Base-by-base conservation (phyloP, 2,113 vertebrate genomes). In the Suncus etruscus region DNA sequence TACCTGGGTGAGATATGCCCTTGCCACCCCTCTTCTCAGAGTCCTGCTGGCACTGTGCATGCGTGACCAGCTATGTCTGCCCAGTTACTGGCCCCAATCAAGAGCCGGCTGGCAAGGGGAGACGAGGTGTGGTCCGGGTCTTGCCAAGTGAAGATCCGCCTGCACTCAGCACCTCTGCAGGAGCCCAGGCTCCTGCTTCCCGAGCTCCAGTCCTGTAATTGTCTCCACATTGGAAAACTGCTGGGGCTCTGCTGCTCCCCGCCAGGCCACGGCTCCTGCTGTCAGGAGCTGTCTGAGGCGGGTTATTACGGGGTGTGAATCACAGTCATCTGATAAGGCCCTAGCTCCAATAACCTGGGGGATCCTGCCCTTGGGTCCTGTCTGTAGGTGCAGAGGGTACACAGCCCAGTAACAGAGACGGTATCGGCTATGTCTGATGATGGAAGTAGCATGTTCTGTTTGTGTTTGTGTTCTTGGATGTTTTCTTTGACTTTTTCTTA, bases 171-270 rank as follows among this genome's bases (percentile, higher is more conserved):
- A 90, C 93, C 94, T 90, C 92, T 12, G 73, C 32, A 74, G 87
- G 92, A 86, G 83, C 51, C 27, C 45, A 6, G 1, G 93, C 93
- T 93, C 2, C 0, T 73, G 76, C 82, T 88, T 79, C 65, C 61
- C 29, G 80, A 90, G 68, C 18, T 0, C 88, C 51, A 74, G 80
- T 50, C n/a, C 78, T 88, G 47, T 94, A 91, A 94, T 95, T 47
- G 31, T 84, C 92, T 95, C 92, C 94, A 94, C 73, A 68, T 88
- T 96, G 92, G 50, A 50, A 39, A 91, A 20, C 66, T 76, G 45
- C 73, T 75, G 45, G 72, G 77, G 82, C 73, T 88, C 25, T 25
- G 77, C 32, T 31, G 51, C 51, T 39, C 61, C 10, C 39, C n/a
- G 68, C 63, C 6, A 0, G 48, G 58, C 0, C 1, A 61, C 6